These are phyloP conservation scores for Chaitophorus viminalis DNA, from an alignment of 2,888 invertebrate species.

Conservation along the genomic window DNA sequence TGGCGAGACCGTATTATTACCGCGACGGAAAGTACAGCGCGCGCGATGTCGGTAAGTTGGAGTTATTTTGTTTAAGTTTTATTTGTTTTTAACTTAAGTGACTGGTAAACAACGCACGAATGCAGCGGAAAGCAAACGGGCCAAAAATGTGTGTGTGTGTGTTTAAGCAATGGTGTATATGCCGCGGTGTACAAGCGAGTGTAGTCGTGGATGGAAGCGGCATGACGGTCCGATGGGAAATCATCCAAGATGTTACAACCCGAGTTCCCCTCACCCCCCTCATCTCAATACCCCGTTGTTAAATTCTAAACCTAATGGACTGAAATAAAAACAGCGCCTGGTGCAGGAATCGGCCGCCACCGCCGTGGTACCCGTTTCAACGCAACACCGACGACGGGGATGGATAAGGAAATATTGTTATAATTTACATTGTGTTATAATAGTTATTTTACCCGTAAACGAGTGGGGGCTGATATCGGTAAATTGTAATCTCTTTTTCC, in stretches of 20 bases:
- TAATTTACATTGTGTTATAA: no score
- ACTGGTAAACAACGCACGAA: slow-evolving; percentile 50
- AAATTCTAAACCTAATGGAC: slow-evolving; percentile 39
- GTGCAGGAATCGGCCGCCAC: background rate
- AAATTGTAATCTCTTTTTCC: no score
- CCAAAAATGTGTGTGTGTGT: background rate
- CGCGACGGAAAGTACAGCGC: background rate
- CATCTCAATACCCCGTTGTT: no score
- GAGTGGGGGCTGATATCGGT: background rate
- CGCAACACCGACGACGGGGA: background rate
- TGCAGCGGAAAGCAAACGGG: background rate
- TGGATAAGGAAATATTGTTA: slow-evolving; percentile 31
- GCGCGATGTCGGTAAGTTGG: background rate
- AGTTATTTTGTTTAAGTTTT: slow-evolving; percentile 41
- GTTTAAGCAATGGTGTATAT: background rate
- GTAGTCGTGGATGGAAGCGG: background rate
- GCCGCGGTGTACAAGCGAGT: background rate
- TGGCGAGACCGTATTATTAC: background rate
- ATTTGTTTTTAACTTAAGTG: slow-evolving; percentile 60
- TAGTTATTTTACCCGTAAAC: background rate
- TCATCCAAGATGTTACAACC: slow-evolving; percentile 40
- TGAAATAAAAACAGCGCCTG: slow-evolving; percentile 38
- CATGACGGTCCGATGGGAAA: slow-evolving; percentile 55
- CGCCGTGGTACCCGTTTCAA: background rate
- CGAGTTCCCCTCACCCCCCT: background rate